Evolutionary conservation across 2,888 invertebrate genomes (phyloP).

Genomic region (Bruchidius siliquastri): DNA sequence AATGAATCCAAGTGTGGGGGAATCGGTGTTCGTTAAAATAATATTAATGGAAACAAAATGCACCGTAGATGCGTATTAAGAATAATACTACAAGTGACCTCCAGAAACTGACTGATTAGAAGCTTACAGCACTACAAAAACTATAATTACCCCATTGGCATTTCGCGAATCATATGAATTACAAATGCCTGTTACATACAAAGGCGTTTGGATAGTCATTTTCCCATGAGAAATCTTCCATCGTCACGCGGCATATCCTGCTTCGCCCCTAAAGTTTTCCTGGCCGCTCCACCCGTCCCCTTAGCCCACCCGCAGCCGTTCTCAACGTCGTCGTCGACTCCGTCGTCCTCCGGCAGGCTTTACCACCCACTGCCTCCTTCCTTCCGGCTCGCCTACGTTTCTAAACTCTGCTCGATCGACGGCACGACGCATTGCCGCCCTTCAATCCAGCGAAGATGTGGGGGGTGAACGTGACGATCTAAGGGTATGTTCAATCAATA

Average conservation of each 20-base stretch:
- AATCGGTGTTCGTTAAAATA: too few relatives aligned
- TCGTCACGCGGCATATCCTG: background rate
- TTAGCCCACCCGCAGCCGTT: constrained; percentile 9
- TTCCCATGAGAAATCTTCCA: background rate
- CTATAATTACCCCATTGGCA: too few relatives aligned
- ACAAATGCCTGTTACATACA: too few relatives aligned
- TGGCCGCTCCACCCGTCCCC: background rate
- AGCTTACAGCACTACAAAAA: too few relatives aligned
- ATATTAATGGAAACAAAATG: too few relatives aligned
- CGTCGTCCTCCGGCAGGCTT: constrained; percentile 24
- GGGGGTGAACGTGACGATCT: background rate
- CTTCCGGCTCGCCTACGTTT: background rate
- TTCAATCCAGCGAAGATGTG: background rate
- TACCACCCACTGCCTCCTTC: background rate
- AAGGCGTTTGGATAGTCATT: background rate
- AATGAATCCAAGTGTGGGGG: too few relatives aligned
- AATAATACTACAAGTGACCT: too few relatives aligned
- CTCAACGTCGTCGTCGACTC: constrained; percentile 19
- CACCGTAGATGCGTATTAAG: too few relatives aligned
- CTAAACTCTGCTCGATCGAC: background rate
- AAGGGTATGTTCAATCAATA: too few relatives aligned
- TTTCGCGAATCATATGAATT: too few relatives aligned
- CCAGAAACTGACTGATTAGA: too few relatives aligned
- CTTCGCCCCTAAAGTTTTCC: background rate
- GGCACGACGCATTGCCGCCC: background rate